A percentile compares a stretch with the other conserved stretches of the same genome.
phyloP scores from a whole-genome alignment of 2,113 vertebrate genomes.

The Carassius carassius region DNA sequence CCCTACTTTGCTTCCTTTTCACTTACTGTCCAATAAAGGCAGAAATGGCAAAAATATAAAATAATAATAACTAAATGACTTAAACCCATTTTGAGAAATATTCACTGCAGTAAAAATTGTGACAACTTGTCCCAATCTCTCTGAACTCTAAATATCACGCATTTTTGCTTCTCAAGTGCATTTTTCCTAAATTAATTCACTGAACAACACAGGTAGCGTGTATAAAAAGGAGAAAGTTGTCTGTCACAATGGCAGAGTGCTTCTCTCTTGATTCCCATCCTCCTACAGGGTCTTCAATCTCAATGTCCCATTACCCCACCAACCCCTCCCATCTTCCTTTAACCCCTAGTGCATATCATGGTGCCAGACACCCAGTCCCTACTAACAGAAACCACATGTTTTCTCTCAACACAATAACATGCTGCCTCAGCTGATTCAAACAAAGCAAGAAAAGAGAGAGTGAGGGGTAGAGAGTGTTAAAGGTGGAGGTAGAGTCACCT shows the following conservation, averaged over 20 bases:
- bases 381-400: constrained; percentile 81
- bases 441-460: constrained; percentile 25
- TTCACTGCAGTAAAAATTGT: not conserved
- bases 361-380: constrained; percentile 79
- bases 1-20: too few relatives aligned
- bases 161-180: not conserved
- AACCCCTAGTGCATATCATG: constrained; percentile 71
- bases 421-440: constrained; percentile 70
- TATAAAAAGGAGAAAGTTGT: not conserved
- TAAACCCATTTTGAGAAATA: not conserved
- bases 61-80: not conserved
- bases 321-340: constrained; percentile 57
- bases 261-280: constrained; percentile 56
- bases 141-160: not conserved
- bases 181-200: not conserved
- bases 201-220: not conserved
- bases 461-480: constrained; percentile 51
- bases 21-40: too few relatives aligned
- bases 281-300: constrained; percentile 67
- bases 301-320: constrained; percentile 74
- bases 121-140: not conserved
- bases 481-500: constrained; percentile 21
- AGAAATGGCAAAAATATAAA: too few relatives aligned
- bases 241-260: constrained; percentile 29
- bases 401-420: constrained; percentile 67